Base-by-base conservation (phyloP, 2,888 invertebrate species). In the Xanthia icteritia region DNA sequence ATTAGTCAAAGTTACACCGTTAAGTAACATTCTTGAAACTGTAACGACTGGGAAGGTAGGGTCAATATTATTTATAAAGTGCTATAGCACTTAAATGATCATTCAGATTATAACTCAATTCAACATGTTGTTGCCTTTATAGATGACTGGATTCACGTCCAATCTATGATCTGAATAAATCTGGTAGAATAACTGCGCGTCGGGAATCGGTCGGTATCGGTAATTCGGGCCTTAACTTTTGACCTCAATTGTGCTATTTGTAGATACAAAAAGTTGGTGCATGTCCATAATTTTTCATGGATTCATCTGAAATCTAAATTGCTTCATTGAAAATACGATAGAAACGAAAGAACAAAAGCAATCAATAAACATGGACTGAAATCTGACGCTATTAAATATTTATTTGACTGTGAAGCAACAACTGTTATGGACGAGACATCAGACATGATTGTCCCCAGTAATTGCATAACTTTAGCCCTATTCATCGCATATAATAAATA, bases 381-480 rank as follows among this genome's bases (percentile, higher is more conserved):
- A 75, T 45, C 45, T 70, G 66, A 73, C 64, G 45, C 45, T 64
- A 82, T 82, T 78, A 69, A 73, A 79, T 76, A 79, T 72, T 76
- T 74, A 76, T 77, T 77, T 76, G 36, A 77, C 39, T 74, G 72
- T 76, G 77, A 87, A 81, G 77, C 76, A 85, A 80, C 77, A 77
- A 78, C 71, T 72, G 72, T 67, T 83, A 75, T 75, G 73, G 72
- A 65, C 69, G 85, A 84, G 81, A 79, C 83, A 85, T 79, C 81
- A 84, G 73, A 75, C 84, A 86, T 80, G 74, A 82, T 79, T 85
- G 85, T 83, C 89, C 83, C 75, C 87, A 78, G 83, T 85, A 76
- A 91, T 93, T 91, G 89, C 90, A 91, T 90, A 92, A 91, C 90
- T 91, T 81, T 87, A 86, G 85, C 87, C 87, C 88, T 88, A 90